These are phyloP conservation scores for Apostichopus californicus DNA, from an alignment of 35 echinoderm and acorn worm species.

Conservation along the genomic window DNA sequence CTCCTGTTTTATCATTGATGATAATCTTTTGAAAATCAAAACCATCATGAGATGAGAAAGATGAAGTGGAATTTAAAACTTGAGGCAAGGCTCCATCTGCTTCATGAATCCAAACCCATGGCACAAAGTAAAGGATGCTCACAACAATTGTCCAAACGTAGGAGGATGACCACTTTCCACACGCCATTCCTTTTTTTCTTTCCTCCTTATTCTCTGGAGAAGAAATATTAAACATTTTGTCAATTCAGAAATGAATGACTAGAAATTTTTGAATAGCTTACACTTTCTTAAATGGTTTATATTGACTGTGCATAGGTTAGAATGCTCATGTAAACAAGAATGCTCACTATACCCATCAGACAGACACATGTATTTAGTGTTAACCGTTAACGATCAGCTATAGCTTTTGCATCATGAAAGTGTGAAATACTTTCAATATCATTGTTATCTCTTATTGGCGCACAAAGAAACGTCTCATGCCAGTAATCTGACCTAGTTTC, in stretches of 20 bases:
- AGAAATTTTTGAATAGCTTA: slow-evolving; percentile 2
- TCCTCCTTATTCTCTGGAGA: not conserved
- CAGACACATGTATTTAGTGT: no score
- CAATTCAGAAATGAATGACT: not conserved
- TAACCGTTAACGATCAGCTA: no score
- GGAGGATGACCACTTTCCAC: not conserved
- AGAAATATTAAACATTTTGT: not conserved
- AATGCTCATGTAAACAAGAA: no score
- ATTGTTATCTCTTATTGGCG: no score
- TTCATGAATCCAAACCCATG: not conserved
- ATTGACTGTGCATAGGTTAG: no score
- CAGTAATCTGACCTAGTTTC: no score
- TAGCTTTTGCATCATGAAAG: no score
- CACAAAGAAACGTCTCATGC: no score
- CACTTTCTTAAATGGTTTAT: not conserved
- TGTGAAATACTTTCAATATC: no score
- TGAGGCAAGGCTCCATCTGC: slow-evolving; percentile 14
- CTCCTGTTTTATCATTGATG: slow-evolving; percentile 47
- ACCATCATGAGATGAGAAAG: slow-evolving; percentile 1
- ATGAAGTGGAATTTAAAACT: slow-evolving; percentile 8
- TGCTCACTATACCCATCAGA: no score
- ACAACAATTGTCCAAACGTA: not conserved
- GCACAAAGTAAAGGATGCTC: not conserved
- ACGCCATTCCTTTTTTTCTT: not conserved
- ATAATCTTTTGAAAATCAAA: slow-evolving; percentile 66